Percentiles rank a stretch among this genome's conserved stretches.
phyloP scores from a whole-genome alignment of 2,888 invertebrate species.

The Tridacna crocea region DNA sequence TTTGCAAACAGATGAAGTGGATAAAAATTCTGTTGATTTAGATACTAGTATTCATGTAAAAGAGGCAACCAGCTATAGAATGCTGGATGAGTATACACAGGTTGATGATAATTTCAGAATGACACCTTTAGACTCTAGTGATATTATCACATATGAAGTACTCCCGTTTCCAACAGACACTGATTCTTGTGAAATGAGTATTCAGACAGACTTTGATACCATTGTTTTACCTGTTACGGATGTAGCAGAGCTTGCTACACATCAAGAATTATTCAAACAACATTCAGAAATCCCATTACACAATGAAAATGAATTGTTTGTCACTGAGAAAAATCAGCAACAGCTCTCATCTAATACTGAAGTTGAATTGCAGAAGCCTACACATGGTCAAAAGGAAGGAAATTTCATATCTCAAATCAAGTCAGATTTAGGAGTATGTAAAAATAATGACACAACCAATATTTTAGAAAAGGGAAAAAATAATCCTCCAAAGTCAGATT shows the following conservation, averaged over 20 bases:
- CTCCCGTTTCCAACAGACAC: slow-evolving; percentile 31
- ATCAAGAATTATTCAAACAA: neutral
- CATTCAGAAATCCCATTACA: too few relatives aligned
- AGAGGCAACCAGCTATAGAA: neutral
- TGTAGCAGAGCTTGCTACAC: neutral
- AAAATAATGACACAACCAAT: neutral
- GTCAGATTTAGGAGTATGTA: slow-evolving; percentile 39
- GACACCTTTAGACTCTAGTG: slow-evolving; percentile 39
- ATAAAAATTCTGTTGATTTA: neutral
- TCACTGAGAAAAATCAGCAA: neutral
- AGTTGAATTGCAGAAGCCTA: neutral
- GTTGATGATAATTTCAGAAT: slow-evolving; percentile 41
- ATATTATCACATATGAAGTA: slow-evolving; percentile 54
- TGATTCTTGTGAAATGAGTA: slow-evolving; percentile 46
- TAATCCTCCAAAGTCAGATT: neutral
- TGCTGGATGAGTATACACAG: slow-evolving; percentile 37
- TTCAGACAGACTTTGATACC: slow-evolving; percentile 51
- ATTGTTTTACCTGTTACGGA: neutral
- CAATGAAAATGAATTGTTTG: neutral
- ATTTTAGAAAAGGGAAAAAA: too few relatives aligned
- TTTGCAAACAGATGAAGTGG: slow-evolving; percentile 62
- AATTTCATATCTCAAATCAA: slow-evolving; percentile 46
- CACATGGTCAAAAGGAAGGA: slow-evolving; percentile 2
- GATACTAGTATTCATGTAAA: neutral
- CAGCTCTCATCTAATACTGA: neutral